Evolutionary conservation across 2,888 invertebrate genomes (phyloP).

Genomic region (Stomorhina lunata): DNA sequence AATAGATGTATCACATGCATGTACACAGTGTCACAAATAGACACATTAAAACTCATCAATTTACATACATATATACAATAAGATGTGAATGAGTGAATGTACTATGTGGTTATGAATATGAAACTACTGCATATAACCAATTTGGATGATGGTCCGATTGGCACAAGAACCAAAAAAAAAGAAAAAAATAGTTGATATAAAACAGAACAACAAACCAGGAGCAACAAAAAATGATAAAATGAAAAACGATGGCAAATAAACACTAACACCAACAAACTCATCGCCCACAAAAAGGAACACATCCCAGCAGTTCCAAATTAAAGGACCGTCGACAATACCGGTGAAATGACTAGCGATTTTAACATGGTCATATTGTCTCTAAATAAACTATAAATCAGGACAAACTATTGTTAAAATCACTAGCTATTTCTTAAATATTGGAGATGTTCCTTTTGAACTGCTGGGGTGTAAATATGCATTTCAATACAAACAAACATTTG

Average conservation of each 20-base stretch:
- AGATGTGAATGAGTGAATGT: background rate
- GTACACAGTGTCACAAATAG: background rate
- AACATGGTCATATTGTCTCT: too few species aligned
- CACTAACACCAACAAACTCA: constrained; percentile 1
- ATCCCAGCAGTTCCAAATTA: too few species aligned
- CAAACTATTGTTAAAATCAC: too few species aligned
- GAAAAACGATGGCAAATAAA: constrained; percentile 61
- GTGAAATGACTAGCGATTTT: too few species aligned
- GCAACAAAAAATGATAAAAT: constrained; percentile 41
- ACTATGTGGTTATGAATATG: too few species aligned
- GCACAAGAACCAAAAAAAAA: constrained; percentile 16
- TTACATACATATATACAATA: background rate
- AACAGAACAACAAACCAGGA: constrained; percentile 32
- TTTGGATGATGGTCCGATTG: constrained; percentile 62
- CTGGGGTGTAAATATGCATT: too few species aligned
- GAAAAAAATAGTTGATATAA: constrained; percentile 35
- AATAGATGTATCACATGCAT: constrained; percentile 39
- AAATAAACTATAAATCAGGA: too few species aligned
- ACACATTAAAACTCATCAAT: background rate
- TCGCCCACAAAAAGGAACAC: background rate
- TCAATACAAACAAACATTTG: background rate
- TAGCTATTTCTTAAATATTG: too few species aligned
- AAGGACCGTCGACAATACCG: too few species aligned
- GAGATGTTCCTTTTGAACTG: too few species aligned
- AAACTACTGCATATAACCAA: constrained; percentile 58